Evolutionary conservation across 1,140 invertebrate species (phyloP).

Genomic region (Eupristina koningsbergeri): DNA sequence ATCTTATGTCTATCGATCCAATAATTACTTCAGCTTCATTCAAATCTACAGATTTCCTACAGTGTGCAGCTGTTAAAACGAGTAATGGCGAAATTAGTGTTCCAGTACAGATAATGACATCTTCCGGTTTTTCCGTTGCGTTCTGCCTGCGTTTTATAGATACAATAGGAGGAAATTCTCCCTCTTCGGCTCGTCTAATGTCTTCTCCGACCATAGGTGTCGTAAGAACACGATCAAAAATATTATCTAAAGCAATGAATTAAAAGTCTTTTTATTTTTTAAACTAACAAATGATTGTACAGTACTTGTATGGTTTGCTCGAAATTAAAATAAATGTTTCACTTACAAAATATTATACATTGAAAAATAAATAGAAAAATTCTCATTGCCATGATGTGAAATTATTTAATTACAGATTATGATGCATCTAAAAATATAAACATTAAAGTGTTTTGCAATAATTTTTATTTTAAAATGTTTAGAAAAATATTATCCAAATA

Average conservation of each 20-base stretch:
- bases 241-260: neutral
- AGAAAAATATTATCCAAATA: too few relatives aligned
- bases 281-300: neutral
- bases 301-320: neutral
- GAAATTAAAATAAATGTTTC: neutral
- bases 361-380: neutral
- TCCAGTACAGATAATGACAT: neutral
- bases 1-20: neutral
- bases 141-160: neutral
- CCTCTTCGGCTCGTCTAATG: neutral
- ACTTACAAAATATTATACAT: neutral
- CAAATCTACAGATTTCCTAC: neutral
- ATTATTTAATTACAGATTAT: too few relatives aligned
- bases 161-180: neutral
- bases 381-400: neutral
- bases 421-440: too few relatives aligned
- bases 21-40: neutral
- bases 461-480: too few relatives aligned
- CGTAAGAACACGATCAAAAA: neutral
- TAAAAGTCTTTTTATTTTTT: neutral
- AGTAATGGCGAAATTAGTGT: neutral
- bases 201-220: neutral
- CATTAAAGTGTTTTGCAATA: too few relatives aligned
- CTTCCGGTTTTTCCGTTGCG: neutral
- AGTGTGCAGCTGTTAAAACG: neutral